Percentiles rank a stretch among this genome's conserved stretches.
Conservation (phyloP, 1,140 invertebrate species). For the Drosophila rufa region DNA sequence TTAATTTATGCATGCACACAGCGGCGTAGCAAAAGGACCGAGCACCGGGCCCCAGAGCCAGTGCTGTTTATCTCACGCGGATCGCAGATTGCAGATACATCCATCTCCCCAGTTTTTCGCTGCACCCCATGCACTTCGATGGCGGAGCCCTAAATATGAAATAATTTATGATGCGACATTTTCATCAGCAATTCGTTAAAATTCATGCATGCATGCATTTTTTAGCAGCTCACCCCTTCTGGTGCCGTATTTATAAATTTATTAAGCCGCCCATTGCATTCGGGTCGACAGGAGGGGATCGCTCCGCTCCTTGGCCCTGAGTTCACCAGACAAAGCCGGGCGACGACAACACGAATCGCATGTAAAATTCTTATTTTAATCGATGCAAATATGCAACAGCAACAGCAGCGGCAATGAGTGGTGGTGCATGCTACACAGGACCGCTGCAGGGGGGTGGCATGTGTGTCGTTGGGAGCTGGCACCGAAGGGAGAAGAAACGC, state of each 20-base stretch:
- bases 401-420: constrained; percentile 37
- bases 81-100: constrained; percentile 43
- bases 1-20: constrained; percentile 81
- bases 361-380: constrained; percentile 84
- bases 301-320: constrained; percentile 37
- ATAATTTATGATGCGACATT: constrained; percentile 84
- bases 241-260: constrained; percentile 76
- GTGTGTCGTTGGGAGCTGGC: constrained; percentile 35
- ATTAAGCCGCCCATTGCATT: constrained; percentile 64
- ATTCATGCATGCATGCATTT: constrained; percentile 83
- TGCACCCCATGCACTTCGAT: constrained; percentile 6
- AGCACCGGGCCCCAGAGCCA: constrained; percentile 28
- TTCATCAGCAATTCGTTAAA: constrained; percentile 84
- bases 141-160: constrained; percentile 73
- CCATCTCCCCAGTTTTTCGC: constrained; percentile 2
- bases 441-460: constrained; percentile 23
- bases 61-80: constrained; percentile 78
- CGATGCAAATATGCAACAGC: constrained; percentile 79
- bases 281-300: constrained; percentile 1
- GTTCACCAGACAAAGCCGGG: constrained; percentile 74
- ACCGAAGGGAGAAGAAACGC: constrained; percentile 48
- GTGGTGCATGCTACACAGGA: constrained; percentile 68
- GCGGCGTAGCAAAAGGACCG: constrained; percentile 24
- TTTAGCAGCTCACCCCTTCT: constrained; percentile 57
- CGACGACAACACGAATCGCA: constrained; percentile 82